Base-by-base conservation (phyloP, 2,888 invertebrate species). In the Exephanes ischioxanthus region DNA sequence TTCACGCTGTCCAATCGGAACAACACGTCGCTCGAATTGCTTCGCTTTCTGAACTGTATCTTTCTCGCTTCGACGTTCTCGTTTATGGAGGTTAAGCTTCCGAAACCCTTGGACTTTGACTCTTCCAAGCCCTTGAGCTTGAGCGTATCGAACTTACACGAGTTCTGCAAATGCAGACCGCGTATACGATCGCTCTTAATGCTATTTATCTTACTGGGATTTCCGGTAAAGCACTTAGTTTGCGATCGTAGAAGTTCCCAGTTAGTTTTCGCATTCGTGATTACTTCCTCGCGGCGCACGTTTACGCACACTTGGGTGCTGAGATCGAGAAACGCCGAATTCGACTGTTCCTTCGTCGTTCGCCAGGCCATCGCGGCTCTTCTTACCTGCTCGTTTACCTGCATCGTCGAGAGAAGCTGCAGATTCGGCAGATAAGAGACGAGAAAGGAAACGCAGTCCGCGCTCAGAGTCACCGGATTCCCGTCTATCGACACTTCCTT, bases 401-500 rank as follows among this genome's bases (percentile, higher is more conserved):
- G 96, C 96, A 97, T 97, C 89, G 96, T 96, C 88, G 97, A 97
- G 61, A 98, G 94, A 67, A 96, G 95, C 82, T 96, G 94, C 86
- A 98, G 94, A 92, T 96, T 96, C 33, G 97, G 97, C 85, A 98
- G 94, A 93, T 97, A 97, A 0, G 97, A 97, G 0, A 98, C 97
- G 66, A 98, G 94, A 92, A 97, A 98, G 0, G 97, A 97, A 3
- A 97, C 96, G 91, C 97, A 98, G 90, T 98, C 97, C 0, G 97
- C 96, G n/a, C 96, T 96, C 86, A 97, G 93, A 26, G 97, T 97
- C 11, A 98, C 96, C 0, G 98, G 97, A 94, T 98, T 98, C 85
- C 97, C 97, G 93, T 98, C 98, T 82, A 99, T 96, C 26, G 98
- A 97, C 70, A 99, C 96, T 94, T 98, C 98, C 80, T 96, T 95